Evolutionary conservation across 92 coral and sea anemone genomes (phyloP).

Genomic region (Porites cylindrica): DNA sequence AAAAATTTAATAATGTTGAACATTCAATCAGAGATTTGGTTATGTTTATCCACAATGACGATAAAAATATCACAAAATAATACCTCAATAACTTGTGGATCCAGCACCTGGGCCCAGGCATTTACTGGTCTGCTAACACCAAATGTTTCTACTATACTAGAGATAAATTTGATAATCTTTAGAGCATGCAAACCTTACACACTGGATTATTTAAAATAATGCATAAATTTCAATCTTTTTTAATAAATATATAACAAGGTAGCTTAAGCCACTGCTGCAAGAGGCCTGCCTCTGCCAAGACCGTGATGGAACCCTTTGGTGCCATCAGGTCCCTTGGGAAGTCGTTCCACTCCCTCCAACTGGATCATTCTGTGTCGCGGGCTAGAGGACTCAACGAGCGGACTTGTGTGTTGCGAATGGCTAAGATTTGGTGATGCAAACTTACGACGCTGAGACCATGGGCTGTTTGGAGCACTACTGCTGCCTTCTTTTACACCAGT

Average conservation of each 20-base stretch:
- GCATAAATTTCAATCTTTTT: not conserved
- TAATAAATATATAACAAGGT: not conserved
- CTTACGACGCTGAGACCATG: conserved; percentile 95
- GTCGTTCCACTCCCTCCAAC: conserved; percentile 87
- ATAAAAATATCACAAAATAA: too few species aligned
- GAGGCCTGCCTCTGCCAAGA: conserved; percentile 88
- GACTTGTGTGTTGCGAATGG: conserved; percentile 76
- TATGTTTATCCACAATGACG: too few species aligned
- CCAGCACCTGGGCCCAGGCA: too few species aligned
- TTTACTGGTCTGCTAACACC: too few species aligned
- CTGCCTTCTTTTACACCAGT: conserved; percentile 73
- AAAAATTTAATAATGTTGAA: too few species aligned
- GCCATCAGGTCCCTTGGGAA: conserved; percentile 99
- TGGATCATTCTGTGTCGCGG: conserved; percentile 93
- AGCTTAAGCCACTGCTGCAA: conserved; percentile 84
- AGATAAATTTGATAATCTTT: too few species aligned
- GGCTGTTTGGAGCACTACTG: conserved; percentile 89
- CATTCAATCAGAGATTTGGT: too few species aligned
- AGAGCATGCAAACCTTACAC: too few species aligned
- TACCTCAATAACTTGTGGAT: too few species aligned
- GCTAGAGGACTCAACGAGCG: conserved; percentile 83
- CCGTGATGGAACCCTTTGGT: conserved; percentile 87
- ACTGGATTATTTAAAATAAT: not conserved
- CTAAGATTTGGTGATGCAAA: conserved; percentile 73
- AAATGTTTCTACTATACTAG: not conserved